Evolutionary conservation across 1,140 invertebrate genomes (phyloP).

Genomic region (Aphelinus certus): DNA sequence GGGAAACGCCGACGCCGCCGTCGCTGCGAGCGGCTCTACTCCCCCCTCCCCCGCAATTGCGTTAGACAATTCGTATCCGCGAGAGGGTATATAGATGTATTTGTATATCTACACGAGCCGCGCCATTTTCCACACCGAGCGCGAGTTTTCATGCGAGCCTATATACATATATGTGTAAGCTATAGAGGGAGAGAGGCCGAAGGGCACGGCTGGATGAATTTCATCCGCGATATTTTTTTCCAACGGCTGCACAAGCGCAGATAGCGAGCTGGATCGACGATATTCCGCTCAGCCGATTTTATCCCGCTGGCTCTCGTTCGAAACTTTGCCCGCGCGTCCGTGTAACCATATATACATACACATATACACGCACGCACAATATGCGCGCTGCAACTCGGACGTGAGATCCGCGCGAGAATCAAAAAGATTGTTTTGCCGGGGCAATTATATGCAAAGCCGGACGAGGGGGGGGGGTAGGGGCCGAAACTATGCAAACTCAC

Average conservation of each 20-base stretch:
- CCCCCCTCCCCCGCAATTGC: slow-evolving; percentile 27
- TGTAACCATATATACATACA: neutral
- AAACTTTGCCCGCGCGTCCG: neutral
- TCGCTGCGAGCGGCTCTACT: slow-evolving; percentile 12
- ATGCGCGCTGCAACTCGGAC: slow-evolving; percentile 4
- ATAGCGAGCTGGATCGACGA: too few species aligned
- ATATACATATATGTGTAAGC: too few species aligned
- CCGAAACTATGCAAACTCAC: slow-evolving; percentile 37
- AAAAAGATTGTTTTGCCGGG: slow-evolving; percentile 28
- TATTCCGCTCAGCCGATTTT: neutral
- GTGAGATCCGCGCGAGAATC: slow-evolving; percentile 24
- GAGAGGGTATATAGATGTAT: slow-evolving; percentile 1
- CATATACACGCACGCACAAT: too few species aligned
- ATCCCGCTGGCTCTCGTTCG: neutral
- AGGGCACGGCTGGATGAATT: too few species aligned
- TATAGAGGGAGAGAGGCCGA: too few species aligned
- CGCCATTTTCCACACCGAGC: too few species aligned
- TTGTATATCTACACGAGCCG: too few species aligned
- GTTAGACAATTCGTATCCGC: slow-evolving; percentile 42
- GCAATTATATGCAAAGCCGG: slow-evolving; percentile 32
- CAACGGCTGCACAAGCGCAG: too few species aligned
- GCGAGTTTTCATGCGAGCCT: too few species aligned
- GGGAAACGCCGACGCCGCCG: slow-evolving; percentile 30
- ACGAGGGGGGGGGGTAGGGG: neutral
- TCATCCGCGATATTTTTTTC: too few species aligned